Percentiles rank a stretch among this genome's conserved stretches.
Conservation (phyloP, 30 jellyfish, hydroid and myxozoan genomes). For the Hydractinia symbiolongicarpus region DNA sequence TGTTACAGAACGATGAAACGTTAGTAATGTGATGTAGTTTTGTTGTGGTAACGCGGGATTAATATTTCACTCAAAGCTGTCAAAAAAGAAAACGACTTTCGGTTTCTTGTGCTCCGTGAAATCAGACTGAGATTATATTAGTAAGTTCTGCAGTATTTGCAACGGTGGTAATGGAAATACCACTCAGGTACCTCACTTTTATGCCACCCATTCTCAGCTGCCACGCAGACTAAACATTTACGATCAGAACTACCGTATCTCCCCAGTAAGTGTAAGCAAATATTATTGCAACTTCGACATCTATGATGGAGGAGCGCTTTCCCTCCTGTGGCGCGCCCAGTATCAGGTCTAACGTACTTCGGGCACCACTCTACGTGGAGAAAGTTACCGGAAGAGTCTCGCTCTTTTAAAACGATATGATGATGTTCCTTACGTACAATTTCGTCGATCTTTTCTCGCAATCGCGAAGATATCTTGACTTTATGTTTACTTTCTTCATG, state of each 20-base stretch:
- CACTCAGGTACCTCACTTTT: slow-evolving; percentile 7
- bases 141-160: background rate
- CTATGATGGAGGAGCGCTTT: background rate
- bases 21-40: too few relatives aligned
- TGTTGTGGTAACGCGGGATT: too few relatives aligned
- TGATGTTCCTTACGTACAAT: background rate
- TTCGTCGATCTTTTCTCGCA: background rate
- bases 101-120: too few relatives aligned
- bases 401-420: background rate
- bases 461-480: background rate
- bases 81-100: too few relatives aligned
- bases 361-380: background rate
- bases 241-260: background rate
- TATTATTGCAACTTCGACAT: background rate
- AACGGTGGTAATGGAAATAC: slow-evolving; percentile 1
- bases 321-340: background rate
- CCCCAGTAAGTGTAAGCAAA: slow-evolving; percentile 3
- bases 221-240: slow-evolving; percentile 8
- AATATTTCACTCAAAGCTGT: too few relatives aligned
- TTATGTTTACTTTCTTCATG: background rate
- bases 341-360: background rate
- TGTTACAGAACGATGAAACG: too few relatives aligned
- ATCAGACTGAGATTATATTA: too few relatives aligned
- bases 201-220: slow-evolving; percentile 6
- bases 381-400: slow-evolving; percentile 4